Percentiles rank a stretch among this genome's conserved stretches.
Evolutionary conservation across 2,888 invertebrate species (phyloP).

Genomic region (Balanococcus diminutus): DNA sequence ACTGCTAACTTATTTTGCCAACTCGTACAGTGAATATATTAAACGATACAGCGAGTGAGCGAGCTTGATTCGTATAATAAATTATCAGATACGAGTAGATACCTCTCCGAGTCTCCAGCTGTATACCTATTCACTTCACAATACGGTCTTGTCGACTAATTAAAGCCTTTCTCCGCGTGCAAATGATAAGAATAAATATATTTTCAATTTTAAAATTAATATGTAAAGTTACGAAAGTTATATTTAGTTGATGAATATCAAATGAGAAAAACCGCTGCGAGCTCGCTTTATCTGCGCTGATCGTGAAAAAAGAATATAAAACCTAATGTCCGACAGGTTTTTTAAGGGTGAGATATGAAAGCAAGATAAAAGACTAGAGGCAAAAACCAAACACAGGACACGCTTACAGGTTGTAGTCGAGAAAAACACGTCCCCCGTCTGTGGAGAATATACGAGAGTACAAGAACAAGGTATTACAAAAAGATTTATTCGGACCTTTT

Average conservation of each 20-base stretch:
- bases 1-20: constrained; percentile 2
- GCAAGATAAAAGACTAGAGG: constrained; percentile 36
- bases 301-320: constrained; percentile 14
- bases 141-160: background rate
- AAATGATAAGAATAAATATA: background rate
- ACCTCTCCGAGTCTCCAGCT: background rate
- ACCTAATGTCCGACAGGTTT: constrained; percentile 17
- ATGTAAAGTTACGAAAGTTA: background rate
- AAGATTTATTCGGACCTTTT: constrained; percentile 40
- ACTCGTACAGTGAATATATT: constrained; percentile 13
- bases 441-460: background rate
- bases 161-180: background rate
- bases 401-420: constrained; percentile 2
- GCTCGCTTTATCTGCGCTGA: background rate
- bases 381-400: constrained; percentile 41
- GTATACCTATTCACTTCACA: background rate
- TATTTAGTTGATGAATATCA: constrained; percentile 35
- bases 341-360: constrained; percentile 43
- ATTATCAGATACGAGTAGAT: background rate
- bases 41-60: background rate
- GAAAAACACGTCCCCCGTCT: background rate
- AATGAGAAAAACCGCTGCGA: constrained; percentile 24
- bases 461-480: constrained; percentile 42
- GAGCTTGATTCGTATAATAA: background rate
- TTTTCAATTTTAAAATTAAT: background rate